Base-by-base conservation (phyloP, 2,888 invertebrate species). In the Chloroclysta siterata region DNA sequence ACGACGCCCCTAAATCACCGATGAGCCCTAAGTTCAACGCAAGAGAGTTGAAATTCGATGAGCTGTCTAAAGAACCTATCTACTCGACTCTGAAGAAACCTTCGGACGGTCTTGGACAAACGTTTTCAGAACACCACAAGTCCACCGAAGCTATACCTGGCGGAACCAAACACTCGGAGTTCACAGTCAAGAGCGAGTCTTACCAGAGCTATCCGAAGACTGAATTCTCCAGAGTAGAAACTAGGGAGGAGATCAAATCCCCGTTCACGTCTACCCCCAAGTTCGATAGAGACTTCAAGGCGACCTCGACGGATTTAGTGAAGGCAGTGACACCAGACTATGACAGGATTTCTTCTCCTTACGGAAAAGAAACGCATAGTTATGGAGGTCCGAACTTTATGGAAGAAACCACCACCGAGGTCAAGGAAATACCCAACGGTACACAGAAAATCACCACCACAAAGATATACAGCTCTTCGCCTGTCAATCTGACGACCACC, bases 391-490 rank as follows among this genome's bases (percentile, higher is more conserved):
- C 93, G 0, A 90, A 93, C 56, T 93, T 80, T 67, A 88, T 84
- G 77, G 93, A 93, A 52, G 93, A 93, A 74, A 93, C 93, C 0
- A 93, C 87, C 0, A 93, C 93, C 0, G 94, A 94, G 60, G 93
- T 91, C 0, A 94, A 94, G 63, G 89, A 90, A 41, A 88, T 93
- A 50, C 94, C 94, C 0, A 94, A 94, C 41, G 94, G 94, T 0
- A 93, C 93, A 0, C 88, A 94, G 53, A 94, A 94, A 64, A 89
- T 94, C 0, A 93, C 94, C 0, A 94, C 93, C 0, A 94, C 94
- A 0, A 94, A 94, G 61, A 90, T 94, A 0, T 94, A 94, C 76
- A 93, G 94, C 60, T 94, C 94, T 0, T 93, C 94, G 0, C 94
- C 94, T 0, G 93, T 94, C 0, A 94, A 93, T 56, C 76, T 93